These are phyloP conservation scores for Colinus virginianus DNA, from an alignment of 2,113 vertebrate genomes.

Conservation along the genomic window DNA sequence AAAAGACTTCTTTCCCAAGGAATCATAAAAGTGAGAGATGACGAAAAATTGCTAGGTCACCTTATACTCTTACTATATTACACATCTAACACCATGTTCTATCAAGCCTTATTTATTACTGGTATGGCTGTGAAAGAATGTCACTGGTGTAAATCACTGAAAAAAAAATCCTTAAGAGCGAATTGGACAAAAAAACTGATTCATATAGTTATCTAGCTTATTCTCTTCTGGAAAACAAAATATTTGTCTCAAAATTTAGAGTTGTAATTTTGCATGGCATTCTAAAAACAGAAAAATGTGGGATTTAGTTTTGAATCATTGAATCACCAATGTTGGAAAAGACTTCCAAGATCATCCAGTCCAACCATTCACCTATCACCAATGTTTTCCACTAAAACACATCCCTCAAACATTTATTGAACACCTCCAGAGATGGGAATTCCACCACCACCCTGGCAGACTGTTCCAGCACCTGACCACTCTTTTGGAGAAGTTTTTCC, in stretches of 20 bases:
- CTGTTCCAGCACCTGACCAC: no score
- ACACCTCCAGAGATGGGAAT: no score
- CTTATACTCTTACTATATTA: neutral
- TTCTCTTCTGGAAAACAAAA: neutral
- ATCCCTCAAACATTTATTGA: no score
- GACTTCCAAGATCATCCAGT: no score
- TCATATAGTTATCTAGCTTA: neutral
- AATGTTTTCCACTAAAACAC: no score
- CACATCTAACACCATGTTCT: neutral
- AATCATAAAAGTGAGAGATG: conserved; percentile 39
- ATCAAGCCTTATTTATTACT: conserved; percentile 7
- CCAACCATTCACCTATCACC: no score
- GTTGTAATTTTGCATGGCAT: neutral
- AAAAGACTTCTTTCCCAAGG: neutral
- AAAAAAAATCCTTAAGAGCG: neutral
- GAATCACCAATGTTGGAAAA: no score
- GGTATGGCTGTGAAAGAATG: neutral
- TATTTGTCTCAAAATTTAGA: neutral
- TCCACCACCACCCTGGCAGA: no score
- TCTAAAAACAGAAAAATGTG: neutral
- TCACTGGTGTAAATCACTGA: neutral
- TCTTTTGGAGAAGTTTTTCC: no score
- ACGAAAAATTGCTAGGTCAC: conserved; percentile 25
- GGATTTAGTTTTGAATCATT: neutral
- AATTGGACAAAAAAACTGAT: neutral